These are phyloP conservation scores for Synergus gifuensis DNA, from an alignment of 2,888 invertebrate genomes.

Conservation along the genomic window DNA sequence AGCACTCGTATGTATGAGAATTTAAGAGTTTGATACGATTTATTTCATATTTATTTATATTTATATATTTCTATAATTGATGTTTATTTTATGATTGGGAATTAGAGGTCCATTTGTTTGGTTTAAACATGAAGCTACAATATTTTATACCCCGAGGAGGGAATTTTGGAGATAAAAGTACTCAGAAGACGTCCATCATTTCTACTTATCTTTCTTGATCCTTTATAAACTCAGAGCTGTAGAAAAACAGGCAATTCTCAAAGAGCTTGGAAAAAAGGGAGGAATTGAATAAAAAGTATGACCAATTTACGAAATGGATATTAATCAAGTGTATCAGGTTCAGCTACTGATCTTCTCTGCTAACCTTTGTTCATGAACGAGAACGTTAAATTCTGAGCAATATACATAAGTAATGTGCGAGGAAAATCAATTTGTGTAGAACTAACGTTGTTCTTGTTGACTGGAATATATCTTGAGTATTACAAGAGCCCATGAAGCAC, in stretches of 20 bases:
- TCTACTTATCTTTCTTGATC: slow-evolving; percentile 33
- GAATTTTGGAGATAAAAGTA: slow-evolving; percentile 24
- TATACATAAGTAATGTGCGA: slow-evolving; percentile 28
- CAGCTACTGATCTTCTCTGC: neutral
- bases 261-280: neutral
- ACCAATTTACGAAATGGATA: slow-evolving; percentile 4
- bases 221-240: neutral
- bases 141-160: neutral
- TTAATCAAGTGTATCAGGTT: slow-evolving; percentile 1
- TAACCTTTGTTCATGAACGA: neutral
- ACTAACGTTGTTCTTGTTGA: neutral
- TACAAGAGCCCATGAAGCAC: slow-evolving; percentile 8
- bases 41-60: too few relatives aligned
- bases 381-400: slow-evolving; percentile 1
- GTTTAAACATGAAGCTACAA: too few relatives aligned
- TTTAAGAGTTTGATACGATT: too few relatives aligned
- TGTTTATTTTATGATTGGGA: too few relatives aligned
- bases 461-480: slow-evolving; percentile 19
- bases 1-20: too few relatives aligned
- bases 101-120: too few relatives aligned
- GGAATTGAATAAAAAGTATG: neutral
- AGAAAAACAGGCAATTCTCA: neutral
- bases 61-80: too few relatives aligned
- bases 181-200: neutral
- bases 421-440: slow-evolving; percentile 6